Evolutionary conservation across 2,797 vertebrate species (phyloP).

Genomic region (Vireo griseus): DNA sequence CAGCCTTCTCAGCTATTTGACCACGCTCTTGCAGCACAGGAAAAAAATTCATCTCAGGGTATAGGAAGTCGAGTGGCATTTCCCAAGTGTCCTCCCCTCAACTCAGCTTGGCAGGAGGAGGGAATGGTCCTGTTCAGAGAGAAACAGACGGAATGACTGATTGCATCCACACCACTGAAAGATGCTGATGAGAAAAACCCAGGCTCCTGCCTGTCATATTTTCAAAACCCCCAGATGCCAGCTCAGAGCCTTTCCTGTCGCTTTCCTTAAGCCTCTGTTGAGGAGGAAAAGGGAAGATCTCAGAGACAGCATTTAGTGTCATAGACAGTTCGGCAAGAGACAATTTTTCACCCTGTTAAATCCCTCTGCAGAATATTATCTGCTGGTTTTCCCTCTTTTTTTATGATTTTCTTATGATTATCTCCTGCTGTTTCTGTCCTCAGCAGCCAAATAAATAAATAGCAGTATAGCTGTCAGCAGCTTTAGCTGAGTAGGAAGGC

Average conservation of each 20-base stretch:
- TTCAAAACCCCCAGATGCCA: constrained; percentile 43
- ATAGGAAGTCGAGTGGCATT: neutral
- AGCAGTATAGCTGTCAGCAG: constrained; percentile 34
- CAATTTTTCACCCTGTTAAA: constrained; percentile 66
- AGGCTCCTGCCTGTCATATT: constrained; percentile 57
- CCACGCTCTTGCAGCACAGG: neutral
- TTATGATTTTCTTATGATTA: constrained; percentile 68
- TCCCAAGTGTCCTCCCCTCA: constrained; percentile 16
- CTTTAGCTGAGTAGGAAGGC: neutral
- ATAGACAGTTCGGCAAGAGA: constrained; percentile 49
- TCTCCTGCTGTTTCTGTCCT: constrained; percentile 63
- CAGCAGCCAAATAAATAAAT: constrained; percentile 65
- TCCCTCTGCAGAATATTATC: constrained; percentile 61
- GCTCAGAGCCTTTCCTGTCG: constrained; percentile 50
- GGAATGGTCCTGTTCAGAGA: constrained; percentile 4
- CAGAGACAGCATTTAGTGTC: constrained; percentile 58
- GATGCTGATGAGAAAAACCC: constrained; percentile 45
- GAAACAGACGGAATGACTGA: neutral
- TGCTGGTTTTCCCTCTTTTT: constrained; percentile 51
- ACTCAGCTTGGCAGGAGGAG: neutral
- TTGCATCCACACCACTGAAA: constrained; percentile 40
- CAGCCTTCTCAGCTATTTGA: neutral
- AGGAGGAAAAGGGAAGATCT: constrained; percentile 63
- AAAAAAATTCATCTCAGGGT: neutral
- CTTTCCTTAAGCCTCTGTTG: constrained; percentile 64